Percentiles rank a stretch among this genome's conserved stretches.
Evolutionary conservation across 2,113 vertebrate genomes (phyloP).

Genomic region (Morone chrysops): DNA sequence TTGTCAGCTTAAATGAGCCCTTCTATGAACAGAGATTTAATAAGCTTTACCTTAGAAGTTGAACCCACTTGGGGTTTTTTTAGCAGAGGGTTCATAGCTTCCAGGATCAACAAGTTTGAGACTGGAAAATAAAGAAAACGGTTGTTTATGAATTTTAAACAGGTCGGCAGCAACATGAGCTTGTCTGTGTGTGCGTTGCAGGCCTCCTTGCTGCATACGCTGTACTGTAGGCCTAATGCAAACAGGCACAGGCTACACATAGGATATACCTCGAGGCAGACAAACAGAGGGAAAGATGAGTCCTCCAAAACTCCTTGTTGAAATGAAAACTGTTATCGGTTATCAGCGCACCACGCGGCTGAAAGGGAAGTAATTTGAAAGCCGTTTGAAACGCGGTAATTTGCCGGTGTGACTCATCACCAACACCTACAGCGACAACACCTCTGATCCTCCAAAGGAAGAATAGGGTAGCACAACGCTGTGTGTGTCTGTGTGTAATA

Average conservation of each 20-base stretch:
- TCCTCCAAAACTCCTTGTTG: slow-evolving; percentile 85
- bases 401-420: slow-evolving; percentile 86
- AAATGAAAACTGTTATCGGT: slow-evolving; percentile 87
- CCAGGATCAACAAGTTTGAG: slow-evolving; percentile 22
- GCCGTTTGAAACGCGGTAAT: slow-evolving; percentile 86
- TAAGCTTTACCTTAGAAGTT: slow-evolving; percentile 3
- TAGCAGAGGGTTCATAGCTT: neutral
- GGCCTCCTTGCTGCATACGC: neutral
- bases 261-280: slow-evolving; percentile 57
- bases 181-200: neutral
- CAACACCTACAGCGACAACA: slow-evolving; percentile 84
- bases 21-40: slow-evolving; percentile 35
- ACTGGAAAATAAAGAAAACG: neutral
- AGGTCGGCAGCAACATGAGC: neutral
- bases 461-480: slow-evolving; percentile 68
- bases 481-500: slow-evolving; percentile 48
- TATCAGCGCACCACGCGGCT: slow-evolving; percentile 82
- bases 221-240: slow-evolving; percentile 18
- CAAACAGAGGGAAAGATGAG: slow-evolving; percentile 73
- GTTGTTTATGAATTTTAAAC: neutral
- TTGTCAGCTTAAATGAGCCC: slow-evolving; percentile 32
- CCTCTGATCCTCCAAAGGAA: slow-evolving; percentile 81
- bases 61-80: neutral
- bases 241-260: slow-evolving; percentile 30
- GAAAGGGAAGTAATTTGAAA: slow-evolving; percentile 87